A percentile compares a stretch with the other conserved stretches of the same genome.
phyloP scores from a whole-genome alignment of 1,140 invertebrate genomes.

The Trinorchestia longiramus region DNA sequence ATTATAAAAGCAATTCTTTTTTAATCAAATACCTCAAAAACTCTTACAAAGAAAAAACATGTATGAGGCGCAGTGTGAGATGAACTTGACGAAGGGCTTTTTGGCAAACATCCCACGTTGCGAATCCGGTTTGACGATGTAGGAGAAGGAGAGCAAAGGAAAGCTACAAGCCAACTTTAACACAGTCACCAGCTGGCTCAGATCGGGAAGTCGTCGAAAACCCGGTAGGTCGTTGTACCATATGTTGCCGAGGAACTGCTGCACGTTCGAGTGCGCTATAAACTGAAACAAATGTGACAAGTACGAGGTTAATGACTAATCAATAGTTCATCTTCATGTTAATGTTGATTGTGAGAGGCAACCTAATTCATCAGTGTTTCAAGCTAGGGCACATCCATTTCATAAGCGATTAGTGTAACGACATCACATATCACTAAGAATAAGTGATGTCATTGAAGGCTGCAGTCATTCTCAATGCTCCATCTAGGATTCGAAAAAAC shows the following conservation, averaged over 20 bases:
- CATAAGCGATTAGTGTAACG: too few relatives aligned
- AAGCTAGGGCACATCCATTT: too few relatives aligned
- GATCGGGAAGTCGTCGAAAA: slow-evolving; percentile 83
- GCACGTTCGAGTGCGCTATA: slow-evolving; percentile 92
- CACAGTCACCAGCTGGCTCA: slow-evolving; percentile 80
- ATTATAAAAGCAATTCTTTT: too few relatives aligned
- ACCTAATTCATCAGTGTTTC: too few relatives aligned
- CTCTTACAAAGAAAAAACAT: slow-evolving; percentile 86
- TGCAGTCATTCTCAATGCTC: too few relatives aligned
- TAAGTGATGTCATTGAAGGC: too few relatives aligned
- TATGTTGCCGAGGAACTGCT: slow-evolving; percentile 88
- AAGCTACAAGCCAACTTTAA: slow-evolving; percentile 85
- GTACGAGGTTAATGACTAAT: too few relatives aligned
- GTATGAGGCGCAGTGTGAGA: slow-evolving; percentile 90
- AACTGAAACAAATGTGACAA: slow-evolving; percentile 76
- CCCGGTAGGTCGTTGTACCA: slow-evolving; percentile 94
- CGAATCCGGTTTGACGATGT: slow-evolving; percentile 85
- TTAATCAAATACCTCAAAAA: neutral
- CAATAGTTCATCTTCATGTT: too few relatives aligned
- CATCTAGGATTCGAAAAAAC: too few relatives aligned
- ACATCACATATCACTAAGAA: too few relatives aligned
- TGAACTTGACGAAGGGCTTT: slow-evolving; percentile 95
- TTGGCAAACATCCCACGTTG: slow-evolving; percentile 85
- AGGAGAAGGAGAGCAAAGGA: slow-evolving; percentile 85
- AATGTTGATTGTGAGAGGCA: too few relatives aligned